Conservation (phyloP, 2,888 invertebrate genomes). For the Trimorus sp. region DNA sequence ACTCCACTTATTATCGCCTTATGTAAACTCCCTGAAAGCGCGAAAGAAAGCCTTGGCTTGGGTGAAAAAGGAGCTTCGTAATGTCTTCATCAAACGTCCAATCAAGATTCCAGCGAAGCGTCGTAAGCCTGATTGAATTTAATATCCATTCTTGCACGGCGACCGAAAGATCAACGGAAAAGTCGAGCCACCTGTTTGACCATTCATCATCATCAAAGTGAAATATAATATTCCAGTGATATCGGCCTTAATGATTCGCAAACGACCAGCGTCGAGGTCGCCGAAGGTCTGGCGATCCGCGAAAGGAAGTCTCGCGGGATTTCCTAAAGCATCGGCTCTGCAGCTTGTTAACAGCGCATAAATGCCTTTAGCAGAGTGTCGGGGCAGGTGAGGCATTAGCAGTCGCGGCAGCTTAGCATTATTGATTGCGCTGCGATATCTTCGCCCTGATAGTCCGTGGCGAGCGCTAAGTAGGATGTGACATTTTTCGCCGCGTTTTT, state of each 20-base stretch:
- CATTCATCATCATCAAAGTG: conserved; percentile 26
- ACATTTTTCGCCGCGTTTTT: conserved; percentile 48
- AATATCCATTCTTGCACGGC: background rate
- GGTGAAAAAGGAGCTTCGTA: too few relatives aligned
- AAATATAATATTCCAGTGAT: conserved; percentile 16
- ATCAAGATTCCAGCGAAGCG: too few relatives aligned
- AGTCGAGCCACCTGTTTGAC: background rate
- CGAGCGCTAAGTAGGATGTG: conserved; percentile 52
- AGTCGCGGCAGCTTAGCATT: conserved; percentile 53
- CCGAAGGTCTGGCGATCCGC: conserved; percentile 38
- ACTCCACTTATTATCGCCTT: too few relatives aligned
- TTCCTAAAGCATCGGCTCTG: conserved; percentile 35
- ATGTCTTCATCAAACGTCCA: too few relatives aligned
- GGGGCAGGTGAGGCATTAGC: conserved; percentile 49
- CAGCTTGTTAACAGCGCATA: conserved; percentile 48
- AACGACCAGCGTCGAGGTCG: conserved; percentile 34
- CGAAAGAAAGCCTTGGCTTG: too few relatives aligned
- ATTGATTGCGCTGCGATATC: conserved; percentile 58
- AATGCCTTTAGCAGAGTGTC: conserved; percentile 46
- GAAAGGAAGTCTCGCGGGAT: conserved; percentile 33
- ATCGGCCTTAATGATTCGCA: conserved; percentile 29
- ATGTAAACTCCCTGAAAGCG: too few relatives aligned
- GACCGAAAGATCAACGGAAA: background rate
- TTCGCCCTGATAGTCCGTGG: conserved; percentile 48
- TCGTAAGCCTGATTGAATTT: too few relatives aligned